These are phyloP conservation scores for Pitangus sulphuratus DNA, from an alignment of 2,797 vertebrate genomes.

Conservation along the genomic window DNA sequence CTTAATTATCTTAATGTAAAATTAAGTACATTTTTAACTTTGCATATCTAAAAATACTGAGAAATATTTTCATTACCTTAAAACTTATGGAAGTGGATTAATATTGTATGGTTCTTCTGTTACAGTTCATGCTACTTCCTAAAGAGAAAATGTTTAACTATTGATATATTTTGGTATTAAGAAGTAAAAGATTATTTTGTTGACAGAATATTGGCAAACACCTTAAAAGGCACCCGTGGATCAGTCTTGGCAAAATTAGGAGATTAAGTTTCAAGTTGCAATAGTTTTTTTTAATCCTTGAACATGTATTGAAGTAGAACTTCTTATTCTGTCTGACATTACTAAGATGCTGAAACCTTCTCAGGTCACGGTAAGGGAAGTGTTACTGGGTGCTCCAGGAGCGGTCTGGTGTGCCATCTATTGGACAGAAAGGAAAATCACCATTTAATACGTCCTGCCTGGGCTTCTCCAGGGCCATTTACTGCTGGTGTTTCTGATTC, in stretches of 20 bases:
- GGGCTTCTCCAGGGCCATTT: not conserved
- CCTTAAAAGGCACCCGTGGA: not conserved
- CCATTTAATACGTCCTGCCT: not conserved
- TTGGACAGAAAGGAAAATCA: conserved; percentile 70
- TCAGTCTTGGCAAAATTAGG: not conserved
- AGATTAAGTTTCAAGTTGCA: not conserved
- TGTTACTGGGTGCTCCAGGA: not conserved
- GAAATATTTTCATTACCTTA: not conserved
- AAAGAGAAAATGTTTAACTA: not conserved
- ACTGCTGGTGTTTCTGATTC: not conserved
- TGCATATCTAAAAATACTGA: not conserved
- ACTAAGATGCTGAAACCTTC: not conserved
- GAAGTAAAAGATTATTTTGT: not conserved
- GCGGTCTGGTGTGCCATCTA: conserved; percentile 79
- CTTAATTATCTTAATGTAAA: not conserved
- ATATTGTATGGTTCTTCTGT: not conserved
- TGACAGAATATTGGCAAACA: not conserved
- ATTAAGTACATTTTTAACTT: not conserved
- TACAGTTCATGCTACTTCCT: not conserved
- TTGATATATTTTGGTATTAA: not conserved
- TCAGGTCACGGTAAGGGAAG: not conserved
- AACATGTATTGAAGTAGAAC: not conserved
- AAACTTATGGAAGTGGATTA: not conserved
- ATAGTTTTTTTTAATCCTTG: not conserved
- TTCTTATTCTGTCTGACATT: not conserved